Conservation (phyloP, 2,888 invertebrate species). For the Eremobia ochroleuca region DNA sequence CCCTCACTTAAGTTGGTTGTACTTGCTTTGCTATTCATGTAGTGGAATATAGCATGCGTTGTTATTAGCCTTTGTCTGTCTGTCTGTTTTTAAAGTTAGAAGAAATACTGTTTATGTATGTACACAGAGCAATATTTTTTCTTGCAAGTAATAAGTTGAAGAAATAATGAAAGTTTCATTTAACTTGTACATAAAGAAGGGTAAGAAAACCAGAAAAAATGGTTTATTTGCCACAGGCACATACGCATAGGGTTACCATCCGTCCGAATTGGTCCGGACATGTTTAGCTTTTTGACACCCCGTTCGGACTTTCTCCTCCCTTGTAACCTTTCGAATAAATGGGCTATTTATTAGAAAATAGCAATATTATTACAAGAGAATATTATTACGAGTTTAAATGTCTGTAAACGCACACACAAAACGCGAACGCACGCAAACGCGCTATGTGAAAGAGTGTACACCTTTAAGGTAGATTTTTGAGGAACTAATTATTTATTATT, state of each 20-base stretch:
- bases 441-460: no score
- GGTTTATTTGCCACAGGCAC: no score
- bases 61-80: not conserved
- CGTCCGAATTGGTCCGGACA: not conserved
- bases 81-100: not conserved
- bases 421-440: no score
- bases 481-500: no score
- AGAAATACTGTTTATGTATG: not conserved
- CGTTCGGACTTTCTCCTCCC: not conserved
- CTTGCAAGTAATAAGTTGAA: no score
- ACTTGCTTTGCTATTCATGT: conserved; percentile 22
- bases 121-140: not conserved
- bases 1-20: conserved; percentile 29
- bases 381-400: no score
- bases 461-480: no score
- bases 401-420: no score
- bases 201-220: no score
- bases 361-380: no score
- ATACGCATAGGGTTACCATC: not conserved
- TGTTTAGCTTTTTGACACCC: not conserved
- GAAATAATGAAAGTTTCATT: not conserved
- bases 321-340: not conserved
- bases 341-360: not conserved
- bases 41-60: conserved; percentile 8
- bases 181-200: not conserved